phyloP scores from a whole-genome alignment of 2,113 vertebrate genomes.

The Microcebus ravelobensis region DNA sequence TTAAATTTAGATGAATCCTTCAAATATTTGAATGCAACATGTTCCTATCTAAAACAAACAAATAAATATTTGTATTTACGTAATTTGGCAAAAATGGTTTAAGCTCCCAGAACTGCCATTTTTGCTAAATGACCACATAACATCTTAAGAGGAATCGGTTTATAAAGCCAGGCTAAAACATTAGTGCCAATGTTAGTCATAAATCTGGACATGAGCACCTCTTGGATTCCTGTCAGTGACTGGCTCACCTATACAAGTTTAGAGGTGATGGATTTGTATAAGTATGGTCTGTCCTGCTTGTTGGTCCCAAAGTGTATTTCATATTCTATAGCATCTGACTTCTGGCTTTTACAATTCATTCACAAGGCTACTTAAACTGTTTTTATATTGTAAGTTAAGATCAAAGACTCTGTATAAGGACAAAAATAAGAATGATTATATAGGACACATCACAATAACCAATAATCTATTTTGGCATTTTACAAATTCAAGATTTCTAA shows the following conservation, averaged over 20 bases:
- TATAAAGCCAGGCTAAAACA: not conserved
- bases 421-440: not conserved
- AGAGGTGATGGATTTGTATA: not conserved
- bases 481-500: conserved; percentile 28
- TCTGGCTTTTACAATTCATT: not conserved
- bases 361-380: not conserved
- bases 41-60: not conserved
- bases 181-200: not conserved
- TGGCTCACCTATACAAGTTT: not conserved
- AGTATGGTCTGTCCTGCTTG: not conserved
- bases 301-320: not conserved
- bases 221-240: not conserved
- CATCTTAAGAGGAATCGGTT: not conserved
- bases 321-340: not conserved
- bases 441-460: not conserved
- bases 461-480: not conserved
- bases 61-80: not conserved
- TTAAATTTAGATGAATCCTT: conserved; percentile 19
- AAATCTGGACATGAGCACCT: not conserved
- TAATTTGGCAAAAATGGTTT: not conserved
- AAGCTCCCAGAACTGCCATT: not conserved
- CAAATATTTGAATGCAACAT: not conserved
- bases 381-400: conserved; percentile 11
- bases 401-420: not conserved
- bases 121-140: conserved; percentile 16